Evolutionary conservation across 2,797 vertebrate species (phyloP), one percentile per base, ranked within the genome.

Genomic region (Danio tinwini): DNA sequence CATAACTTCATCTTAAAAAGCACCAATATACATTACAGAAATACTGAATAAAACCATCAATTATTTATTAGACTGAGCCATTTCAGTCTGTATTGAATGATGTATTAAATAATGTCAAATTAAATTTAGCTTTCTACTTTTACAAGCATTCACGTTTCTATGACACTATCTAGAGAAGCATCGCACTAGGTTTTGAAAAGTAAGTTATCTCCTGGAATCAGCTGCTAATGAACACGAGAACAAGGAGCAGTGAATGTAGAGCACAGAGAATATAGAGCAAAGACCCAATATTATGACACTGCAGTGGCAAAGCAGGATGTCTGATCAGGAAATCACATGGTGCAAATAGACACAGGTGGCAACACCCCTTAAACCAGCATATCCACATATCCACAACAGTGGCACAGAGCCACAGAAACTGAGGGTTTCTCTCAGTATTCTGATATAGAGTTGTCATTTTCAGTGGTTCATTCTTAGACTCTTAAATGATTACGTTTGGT

Each of bases 301-400:
- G 62, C 14, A 58, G 53, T 4, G n/a, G n/a, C 52, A 45, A 45
- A 78, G 83, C 76, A 83, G 63, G 65, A 78, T 69, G 53, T 74
- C 63, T 80, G 67, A 81, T 84, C 81, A 73, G 72, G 58, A 64
- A 81, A 78, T 50, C 61, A 84, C 47, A 44, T 85, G 63, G 88
- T 74, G 56, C 42, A 64, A 59, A 83, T 70, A 72, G 71, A 58
- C 49, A 84, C 64, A 78, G 5, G 7, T 55, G 49, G 63, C 76
- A 71, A 81, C 65, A 81, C 85, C 85, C 76, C 17, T 69, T 78
- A 67, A 78, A 37, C 55, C 80, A 83, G 86, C 79, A 83, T 72
- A 77, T n/a, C n/a, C 1, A 53, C 44, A 7, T 42, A 56, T 81
- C 52, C 81, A 65, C 62, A 68, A 74, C 74, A 70, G 16, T 13